Conservation (phyloP, 2,888 invertebrate species). For the Periphyllus acericola region DNA sequence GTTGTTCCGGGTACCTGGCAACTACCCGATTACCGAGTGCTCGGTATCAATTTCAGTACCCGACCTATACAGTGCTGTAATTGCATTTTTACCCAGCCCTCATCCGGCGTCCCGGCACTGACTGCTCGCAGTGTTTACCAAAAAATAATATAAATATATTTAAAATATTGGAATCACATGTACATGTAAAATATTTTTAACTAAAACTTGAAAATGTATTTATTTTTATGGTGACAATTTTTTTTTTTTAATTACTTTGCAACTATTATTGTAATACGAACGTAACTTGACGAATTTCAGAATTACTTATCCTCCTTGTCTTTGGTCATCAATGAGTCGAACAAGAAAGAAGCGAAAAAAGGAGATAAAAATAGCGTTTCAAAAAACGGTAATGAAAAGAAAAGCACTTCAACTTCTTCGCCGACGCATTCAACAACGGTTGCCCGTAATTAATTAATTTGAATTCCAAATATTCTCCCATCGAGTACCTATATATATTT, state of each 20-base stretch:
- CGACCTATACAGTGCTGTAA: too few relatives aligned
- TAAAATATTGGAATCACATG: too few relatives aligned
- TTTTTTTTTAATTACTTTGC: background rate
- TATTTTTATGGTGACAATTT: too few relatives aligned
- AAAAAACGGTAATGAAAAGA: slow-evolving; percentile 6
- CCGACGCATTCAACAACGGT: background rate
- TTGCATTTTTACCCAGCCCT: too few relatives aligned
- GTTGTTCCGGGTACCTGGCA: too few relatives aligned
- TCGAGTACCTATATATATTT: background rate
- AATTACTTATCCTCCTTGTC: slow-evolving; percentile 1
- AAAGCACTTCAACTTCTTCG: background rate
- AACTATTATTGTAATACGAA: background rate
- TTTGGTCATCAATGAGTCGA: background rate
- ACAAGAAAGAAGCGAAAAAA: slow-evolving; percentile 25
- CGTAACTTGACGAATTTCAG: slow-evolving; percentile 2
- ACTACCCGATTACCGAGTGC: too few relatives aligned
- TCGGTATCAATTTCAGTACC: too few relatives aligned
- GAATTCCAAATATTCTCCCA: background rate
- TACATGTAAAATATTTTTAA: too few relatives aligned
- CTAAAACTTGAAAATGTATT: too few relatives aligned
- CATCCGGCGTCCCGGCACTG: too few relatives aligned
- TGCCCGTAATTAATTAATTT: background rate
- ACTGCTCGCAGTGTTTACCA: too few relatives aligned
- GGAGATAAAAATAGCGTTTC: background rate
- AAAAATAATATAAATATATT: too few relatives aligned